A percentile compares a stretch with the other conserved stretches of the same genome.
Conservation (phyloP, 2,888 invertebrate genomes). For the Sminthurides aquaticus region DNA sequence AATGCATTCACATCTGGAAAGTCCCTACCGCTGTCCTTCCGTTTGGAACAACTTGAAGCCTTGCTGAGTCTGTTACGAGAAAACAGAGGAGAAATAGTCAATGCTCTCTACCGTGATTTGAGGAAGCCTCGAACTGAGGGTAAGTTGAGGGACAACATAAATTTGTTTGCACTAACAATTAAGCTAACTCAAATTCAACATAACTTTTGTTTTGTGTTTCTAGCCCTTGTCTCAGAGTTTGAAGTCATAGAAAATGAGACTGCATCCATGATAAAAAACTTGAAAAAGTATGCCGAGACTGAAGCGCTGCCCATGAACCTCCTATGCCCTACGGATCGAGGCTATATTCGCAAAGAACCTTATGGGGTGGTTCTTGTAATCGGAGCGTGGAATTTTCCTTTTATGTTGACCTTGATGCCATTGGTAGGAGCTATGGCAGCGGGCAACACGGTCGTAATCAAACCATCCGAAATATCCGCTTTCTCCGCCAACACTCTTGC, state of each 20-base stretch:
- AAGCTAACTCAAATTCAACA: too few species aligned
- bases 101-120: conserved; percentile 71
- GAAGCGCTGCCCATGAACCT: conserved; percentile 34
- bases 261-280: conserved; percentile 23
- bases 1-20: conserved; percentile 70
- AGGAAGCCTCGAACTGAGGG: conserved; percentile 49
- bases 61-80: conserved; percentile 71
- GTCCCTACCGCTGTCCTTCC: conserved; percentile 69
- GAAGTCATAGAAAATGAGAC: conserved; percentile 33
- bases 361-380: conserved; percentile 45
- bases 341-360: conserved; percentile 63
- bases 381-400: conserved; percentile 77
- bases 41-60: conserved; percentile 69
- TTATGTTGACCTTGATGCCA: conserved; percentile 37
- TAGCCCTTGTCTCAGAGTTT: conserved; percentile 30
- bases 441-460: conserved; percentile 85
- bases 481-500: conserved; percentile 65
- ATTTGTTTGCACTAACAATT: not conserved
- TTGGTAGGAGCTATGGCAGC: conserved; percentile 69
- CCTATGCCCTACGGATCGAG: conserved; percentile 31
- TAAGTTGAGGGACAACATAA: conserved; percentile 2
- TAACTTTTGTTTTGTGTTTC: not conserved
- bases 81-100: conserved; percentile 62
- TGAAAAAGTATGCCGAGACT: conserved; percentile 20
- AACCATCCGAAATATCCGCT: conserved; percentile 82